Base-by-base conservation (phyloP, 92 coral and sea anemone genomes). In the Parazoanthus swiftii region DNA sequence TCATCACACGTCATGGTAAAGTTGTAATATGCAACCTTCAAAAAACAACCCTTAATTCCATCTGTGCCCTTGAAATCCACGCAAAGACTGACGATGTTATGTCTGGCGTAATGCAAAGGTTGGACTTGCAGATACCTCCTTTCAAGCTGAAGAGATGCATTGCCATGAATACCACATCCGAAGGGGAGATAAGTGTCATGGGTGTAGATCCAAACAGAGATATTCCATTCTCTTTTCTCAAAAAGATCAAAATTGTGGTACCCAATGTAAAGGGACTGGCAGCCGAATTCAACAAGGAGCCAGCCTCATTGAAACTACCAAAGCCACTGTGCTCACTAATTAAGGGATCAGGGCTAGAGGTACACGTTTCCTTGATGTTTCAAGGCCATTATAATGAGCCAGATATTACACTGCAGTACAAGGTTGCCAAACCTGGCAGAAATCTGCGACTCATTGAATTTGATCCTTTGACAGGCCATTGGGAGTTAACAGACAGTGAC, bases 351-450 rank as follows among this genome's bases (percentile, higher is more conserved):
- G 80, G 92, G 38, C 15, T 89, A 38, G 85, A 84, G 38, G 87
- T 86, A 26, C 89, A 86, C 10, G 37, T 93, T 59, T 85, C 85
- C 59, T 85, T 93, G 56, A 84, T 67, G 76, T 93, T 93, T 43
- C 92, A 91, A 50, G 95, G 95, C 29, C 95, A 93, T 76, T 93
- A 93, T 67, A 87, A 92, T 54, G 95, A 93, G 83, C 94, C 94
- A 6, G 90, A 92, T 73, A 51, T 93, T 58, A 81, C 91, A 56
- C 56, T 93, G 33, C 82, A 66, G 73, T 85, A 92, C 78, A 58
- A 51, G 79, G 63, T 93, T 25, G 85, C 14, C 11, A 50, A 79
- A 10, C 33, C 78, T 20, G 93, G 89, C 44, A 91, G 78, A 37
- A 86, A 84, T 84, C 25, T 71, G 2, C 78, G 87, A 71, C 48